Conservation (phyloP, 92 coral and sea anemone genomes). For the Porites cylindrica region DNA sequence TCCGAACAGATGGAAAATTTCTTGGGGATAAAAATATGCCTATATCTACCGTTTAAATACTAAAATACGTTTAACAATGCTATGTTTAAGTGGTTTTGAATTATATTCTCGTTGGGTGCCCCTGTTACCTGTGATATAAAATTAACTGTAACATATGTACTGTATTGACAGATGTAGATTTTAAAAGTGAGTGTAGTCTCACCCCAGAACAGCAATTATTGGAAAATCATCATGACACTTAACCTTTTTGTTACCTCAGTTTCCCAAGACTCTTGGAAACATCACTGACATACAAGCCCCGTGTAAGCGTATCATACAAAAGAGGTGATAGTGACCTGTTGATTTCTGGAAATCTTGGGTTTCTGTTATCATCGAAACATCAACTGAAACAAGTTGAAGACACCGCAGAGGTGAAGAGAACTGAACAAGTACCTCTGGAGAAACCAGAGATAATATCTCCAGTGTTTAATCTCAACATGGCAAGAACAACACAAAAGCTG, state of each 20-base stretch:
- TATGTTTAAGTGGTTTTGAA: too few relatives aligned
- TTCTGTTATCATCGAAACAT: conserved; percentile 82
- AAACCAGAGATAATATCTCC: conserved; percentile 91
- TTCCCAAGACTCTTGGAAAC: conserved; percentile 81
- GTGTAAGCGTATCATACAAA: conserved; percentile 78
- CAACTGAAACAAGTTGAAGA: conserved; percentile 72
- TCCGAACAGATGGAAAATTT: too few relatives aligned
- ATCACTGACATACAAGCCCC: conserved; percentile 86
- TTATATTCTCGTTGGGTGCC: too few relatives aligned
- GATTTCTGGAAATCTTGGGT: conserved; percentile 87
- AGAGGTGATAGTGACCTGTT: conserved; percentile 69
- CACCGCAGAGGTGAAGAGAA: conserved; percentile 51
- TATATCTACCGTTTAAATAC: too few relatives aligned
- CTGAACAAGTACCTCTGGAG: conserved; percentile 57
- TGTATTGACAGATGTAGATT: too few relatives aligned
- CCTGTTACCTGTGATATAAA: too few relatives aligned
- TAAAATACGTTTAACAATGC: too few relatives aligned
- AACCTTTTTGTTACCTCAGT: conserved; percentile 35
- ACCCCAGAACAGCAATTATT: too few relatives aligned
- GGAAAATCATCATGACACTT: not conserved
- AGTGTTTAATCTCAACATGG: conserved; percentile 81
- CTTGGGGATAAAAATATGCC: too few relatives aligned
- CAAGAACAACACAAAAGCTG: conserved; percentile 60
- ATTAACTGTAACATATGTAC: too few relatives aligned
- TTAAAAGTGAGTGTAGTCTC: too few relatives aligned